Evolutionary conservation across 2,888 invertebrate species (phyloP).

Genomic region (Catonia carolina): DNA sequence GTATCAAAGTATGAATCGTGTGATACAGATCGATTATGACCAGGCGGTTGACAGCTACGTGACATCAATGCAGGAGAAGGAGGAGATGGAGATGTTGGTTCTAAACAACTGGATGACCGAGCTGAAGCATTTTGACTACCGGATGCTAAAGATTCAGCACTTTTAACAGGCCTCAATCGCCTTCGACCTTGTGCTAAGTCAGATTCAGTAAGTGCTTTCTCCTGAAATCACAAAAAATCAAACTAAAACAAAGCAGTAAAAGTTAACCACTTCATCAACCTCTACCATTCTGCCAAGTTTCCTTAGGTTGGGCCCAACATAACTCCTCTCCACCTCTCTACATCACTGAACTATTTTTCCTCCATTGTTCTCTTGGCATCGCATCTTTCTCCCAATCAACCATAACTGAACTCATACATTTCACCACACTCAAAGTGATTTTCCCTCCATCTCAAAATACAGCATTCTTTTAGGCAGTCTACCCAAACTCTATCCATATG

Average conservation of each 20-base stretch:
- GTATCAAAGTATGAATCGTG: constrained; percentile 91
- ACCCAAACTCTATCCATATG: no score
- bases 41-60: constrained; percentile 40
- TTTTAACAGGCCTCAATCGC: constrained; percentile 59
- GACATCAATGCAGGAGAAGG: constrained; percentile 34
- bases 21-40: constrained; percentile 63
- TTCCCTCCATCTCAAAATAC: no score
- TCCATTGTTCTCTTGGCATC: no score
- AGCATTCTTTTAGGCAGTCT: no score
- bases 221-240: constrained; percentile 40
- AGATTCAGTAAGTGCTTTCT: constrained; percentile 43
- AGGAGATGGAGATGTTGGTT: constrained; percentile 29
- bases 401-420: no score
- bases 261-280: neutral
- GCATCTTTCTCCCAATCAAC: no score
- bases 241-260: neutral
- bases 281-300: no score
- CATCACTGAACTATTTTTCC: no score
- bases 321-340: no score
- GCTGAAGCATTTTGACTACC: constrained; percentile 37
- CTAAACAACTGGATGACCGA: constrained; percentile 27
- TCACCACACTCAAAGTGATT: no score
- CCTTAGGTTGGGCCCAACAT: no score
- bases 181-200: constrained; percentile 44
- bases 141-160: constrained; percentile 58